Percentiles rank a stretch among this genome's conserved stretches.
Evolutionary conservation across 2,113 vertebrate genomes (phyloP).

Genomic region (Rhizomys pruinosus): DNA sequence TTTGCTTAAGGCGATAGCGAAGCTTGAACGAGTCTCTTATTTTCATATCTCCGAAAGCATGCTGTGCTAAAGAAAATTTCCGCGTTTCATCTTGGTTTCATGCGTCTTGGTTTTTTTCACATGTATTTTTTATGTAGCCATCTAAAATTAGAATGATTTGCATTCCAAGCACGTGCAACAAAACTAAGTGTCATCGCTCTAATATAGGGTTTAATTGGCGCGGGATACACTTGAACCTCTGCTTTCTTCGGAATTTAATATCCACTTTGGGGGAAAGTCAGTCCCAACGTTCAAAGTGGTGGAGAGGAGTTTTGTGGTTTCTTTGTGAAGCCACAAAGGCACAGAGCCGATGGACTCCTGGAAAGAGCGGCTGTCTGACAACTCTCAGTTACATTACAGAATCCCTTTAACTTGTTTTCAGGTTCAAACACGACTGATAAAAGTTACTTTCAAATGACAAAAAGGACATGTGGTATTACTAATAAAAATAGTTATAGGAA

Average conservation of each 20-base stretch:
- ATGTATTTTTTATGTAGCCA: too few species aligned
- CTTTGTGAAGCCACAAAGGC: not conserved
- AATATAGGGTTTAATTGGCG: too few species aligned
- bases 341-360: accelerated
- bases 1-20: not conserved
- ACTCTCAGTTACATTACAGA: not conserved
- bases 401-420: not conserved
- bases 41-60: not conserved
- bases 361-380: too few species aligned
- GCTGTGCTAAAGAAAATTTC: too few species aligned
- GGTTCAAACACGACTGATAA: accelerated
- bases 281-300: too few species aligned
- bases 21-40: not conserved
- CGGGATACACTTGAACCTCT: too few species aligned
- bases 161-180: too few species aligned
- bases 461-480: not conserved
- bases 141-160: too few species aligned
- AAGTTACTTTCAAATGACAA: not conserved
- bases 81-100: not conserved
- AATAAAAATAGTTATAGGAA: not conserved
- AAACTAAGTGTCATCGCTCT: too few species aligned
- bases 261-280: too few species aligned
- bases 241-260: too few species aligned
- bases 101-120: not conserved
- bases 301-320: too few species aligned